Base-by-base conservation (phyloP, 2,113 vertebrate genomes). In the Tringa solitaria region DNA sequence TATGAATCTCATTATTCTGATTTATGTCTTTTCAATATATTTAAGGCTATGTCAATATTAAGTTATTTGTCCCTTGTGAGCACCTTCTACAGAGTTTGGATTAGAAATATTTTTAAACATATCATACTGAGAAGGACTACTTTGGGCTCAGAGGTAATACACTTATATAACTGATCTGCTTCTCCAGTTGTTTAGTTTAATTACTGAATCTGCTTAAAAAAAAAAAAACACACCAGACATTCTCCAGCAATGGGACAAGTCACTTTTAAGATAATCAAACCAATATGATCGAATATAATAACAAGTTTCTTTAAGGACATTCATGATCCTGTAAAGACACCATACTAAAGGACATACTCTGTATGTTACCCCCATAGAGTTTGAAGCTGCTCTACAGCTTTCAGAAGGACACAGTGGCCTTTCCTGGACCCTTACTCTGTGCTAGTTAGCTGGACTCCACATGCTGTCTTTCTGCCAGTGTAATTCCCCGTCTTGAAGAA, bases 1-100 rank as follows among this genome's bases (percentile, higher is more conserved):
- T 97, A 87, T 98, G 98, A 97, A 97, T 97, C 92, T 98, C 92
- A 97, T 98, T 98, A 96, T 95, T 97, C 96, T 97, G 96, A 98
- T 97, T 97, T 97, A 98, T 95, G 96, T 93, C 69, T 97, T 98
- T 97, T 97, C 97, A 90, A 95, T 98, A 97, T 96, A 97, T 97
- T 97, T 98, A 97, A 97, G 85, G 26, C 94, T 97, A 94, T 98
- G 94, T 98, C 97, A 97, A 97, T 98, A 98, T 96, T 92, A 98
- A 98, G 95, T 95, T 97, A 97, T 97, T 93, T 96, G 84, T 97
- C 97, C 96, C 98, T 91, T 79, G 94, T 83, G 97, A 97, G 46
- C 61, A 96, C 92, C 95, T 96, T 97, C 97, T 91, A 94, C 94
- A 95, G 87, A 93, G 90, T 92, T 97, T 95, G 87, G 88, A 90